Conservation (phyloP, 2,113 vertebrate genomes). For the Illadopsis cleaveri region DNA sequence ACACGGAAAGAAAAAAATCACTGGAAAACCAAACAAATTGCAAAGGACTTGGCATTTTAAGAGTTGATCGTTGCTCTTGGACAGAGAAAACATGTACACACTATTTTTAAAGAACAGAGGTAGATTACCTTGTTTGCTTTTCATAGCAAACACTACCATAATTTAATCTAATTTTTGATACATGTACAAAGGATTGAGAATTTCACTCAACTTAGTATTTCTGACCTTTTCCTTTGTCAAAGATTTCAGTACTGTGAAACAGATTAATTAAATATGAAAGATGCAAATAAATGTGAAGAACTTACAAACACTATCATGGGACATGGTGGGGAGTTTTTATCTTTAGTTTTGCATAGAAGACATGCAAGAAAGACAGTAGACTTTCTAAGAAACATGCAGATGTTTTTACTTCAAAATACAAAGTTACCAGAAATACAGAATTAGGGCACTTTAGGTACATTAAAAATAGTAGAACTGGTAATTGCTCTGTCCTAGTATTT, state of each 20-base stretch:
- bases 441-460: no score
- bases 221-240: not conserved
- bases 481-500: not conserved
- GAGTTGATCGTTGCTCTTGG: not conserved
- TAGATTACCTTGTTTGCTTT: not conserved
- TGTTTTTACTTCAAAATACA: slow-evolving; percentile 37
- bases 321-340: not conserved
- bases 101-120: not conserved
- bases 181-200: not conserved
- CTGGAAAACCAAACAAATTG: not conserved
- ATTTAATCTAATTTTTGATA: not conserved
- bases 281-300: not conserved
- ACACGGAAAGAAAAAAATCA: not conserved
- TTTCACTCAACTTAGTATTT: not conserved
- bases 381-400: not conserved
- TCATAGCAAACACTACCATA: not conserved
- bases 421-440: slow-evolving; percentile 44
- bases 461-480: not conserved
- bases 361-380: not conserved
- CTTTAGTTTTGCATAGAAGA: not conserved
- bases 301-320: not conserved
- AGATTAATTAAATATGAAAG: not conserved
- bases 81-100: not conserved
- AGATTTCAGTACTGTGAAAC: not conserved
- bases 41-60: not conserved